phyloP scores from a whole-genome alignment of 92 coral and sea anemone genomes.

The Phymanthus crucifer region DNA sequence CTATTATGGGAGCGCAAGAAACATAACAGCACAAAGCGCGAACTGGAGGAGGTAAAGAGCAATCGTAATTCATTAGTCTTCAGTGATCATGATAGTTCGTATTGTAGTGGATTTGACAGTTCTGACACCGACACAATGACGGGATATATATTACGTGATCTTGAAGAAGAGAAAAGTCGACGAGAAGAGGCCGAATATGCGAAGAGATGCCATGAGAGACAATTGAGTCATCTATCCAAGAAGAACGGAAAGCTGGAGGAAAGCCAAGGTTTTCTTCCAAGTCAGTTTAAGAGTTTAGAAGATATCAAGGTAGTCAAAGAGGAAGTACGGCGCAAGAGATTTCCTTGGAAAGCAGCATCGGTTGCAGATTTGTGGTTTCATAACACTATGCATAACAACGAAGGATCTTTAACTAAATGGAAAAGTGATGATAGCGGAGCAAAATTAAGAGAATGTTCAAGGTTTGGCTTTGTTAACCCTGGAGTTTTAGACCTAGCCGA shows the following conservation, averaged over 20 bases:
- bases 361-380: conserved; percentile 28
- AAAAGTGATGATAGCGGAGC: conserved; percentile 38
- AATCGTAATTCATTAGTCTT: conserved; percentile 56
- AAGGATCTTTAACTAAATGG: conserved; percentile 30
- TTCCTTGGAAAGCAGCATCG: conserved; percentile 42
- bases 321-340: background rate
- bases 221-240: background rate
- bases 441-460: conserved; percentile 12
- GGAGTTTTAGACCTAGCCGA: conserved; percentile 39
- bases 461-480: conserved; percentile 5
- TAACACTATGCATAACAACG: background rate
- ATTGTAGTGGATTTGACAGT: conserved; percentile 37
- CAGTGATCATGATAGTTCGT: conserved; percentile 52
- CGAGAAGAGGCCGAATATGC: conserved; percentile 37
- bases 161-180: conserved; percentile 41
- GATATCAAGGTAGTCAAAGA: background rate
- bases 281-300: conserved; percentile 35
- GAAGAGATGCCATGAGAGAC: conserved; percentile 1
- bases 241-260: conserved; percentile 24
- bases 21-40: conserved; percentile 45
- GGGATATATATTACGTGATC: conserved; percentile 29
- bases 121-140: conserved; percentile 26
- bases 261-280: conserved; percentile 20
- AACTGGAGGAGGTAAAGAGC: conserved; percentile 51
- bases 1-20: conserved; percentile 59